A percentile compares a stretch with the other conserved stretches of the same genome.
These are phyloP conservation scores for Boloria selene DNA, from an alignment of 2,888 invertebrate species.

Conservation along the genomic window DNA sequence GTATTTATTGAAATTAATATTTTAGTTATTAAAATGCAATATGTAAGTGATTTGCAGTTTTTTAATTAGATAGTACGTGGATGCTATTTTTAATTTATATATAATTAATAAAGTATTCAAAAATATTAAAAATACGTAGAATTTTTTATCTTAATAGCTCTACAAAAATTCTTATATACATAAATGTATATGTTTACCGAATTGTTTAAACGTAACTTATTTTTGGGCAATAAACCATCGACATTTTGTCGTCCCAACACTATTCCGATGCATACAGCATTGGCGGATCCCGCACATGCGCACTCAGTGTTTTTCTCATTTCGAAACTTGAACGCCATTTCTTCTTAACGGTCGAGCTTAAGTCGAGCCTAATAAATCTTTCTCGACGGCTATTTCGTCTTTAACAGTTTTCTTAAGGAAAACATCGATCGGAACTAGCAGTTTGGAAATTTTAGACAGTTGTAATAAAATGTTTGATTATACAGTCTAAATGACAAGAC, in stretches of 20 bases:
- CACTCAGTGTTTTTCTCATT: conserved; percentile 60
- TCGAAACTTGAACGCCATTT: conserved; percentile 59
- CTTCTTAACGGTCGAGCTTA: conserved; percentile 47
- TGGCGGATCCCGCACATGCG: conserved; percentile 68
- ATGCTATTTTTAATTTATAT: too few relatives aligned
- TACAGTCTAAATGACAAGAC: not conserved
- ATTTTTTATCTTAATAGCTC: too few relatives aligned
- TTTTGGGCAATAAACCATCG: conserved; percentile 45
- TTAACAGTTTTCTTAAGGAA: conserved; percentile 51
- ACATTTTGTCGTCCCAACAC: conserved; percentile 48
- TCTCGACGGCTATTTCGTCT: conserved; percentile 48
- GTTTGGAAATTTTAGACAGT: not conserved
- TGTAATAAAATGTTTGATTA: conserved; percentile 7
- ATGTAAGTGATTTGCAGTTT: too few relatives aligned
- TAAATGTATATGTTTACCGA: not conserved
- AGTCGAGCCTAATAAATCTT: conserved; percentile 60
- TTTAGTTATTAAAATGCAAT: too few relatives aligned
- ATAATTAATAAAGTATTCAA: too few relatives aligned
- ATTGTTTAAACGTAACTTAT: too few relatives aligned
- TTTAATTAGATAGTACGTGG: too few relatives aligned
- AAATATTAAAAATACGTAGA: too few relatives aligned
- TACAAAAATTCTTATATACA: not conserved
- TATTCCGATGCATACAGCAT: conserved; percentile 52
- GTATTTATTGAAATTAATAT: too few relatives aligned
- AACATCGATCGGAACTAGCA: conserved; percentile 48